Evolutionary conservation across 2,113 vertebrate species (phyloP), one percentile per base, ranked within the genome.

Genomic region (Coracopsis vasa): DNA sequence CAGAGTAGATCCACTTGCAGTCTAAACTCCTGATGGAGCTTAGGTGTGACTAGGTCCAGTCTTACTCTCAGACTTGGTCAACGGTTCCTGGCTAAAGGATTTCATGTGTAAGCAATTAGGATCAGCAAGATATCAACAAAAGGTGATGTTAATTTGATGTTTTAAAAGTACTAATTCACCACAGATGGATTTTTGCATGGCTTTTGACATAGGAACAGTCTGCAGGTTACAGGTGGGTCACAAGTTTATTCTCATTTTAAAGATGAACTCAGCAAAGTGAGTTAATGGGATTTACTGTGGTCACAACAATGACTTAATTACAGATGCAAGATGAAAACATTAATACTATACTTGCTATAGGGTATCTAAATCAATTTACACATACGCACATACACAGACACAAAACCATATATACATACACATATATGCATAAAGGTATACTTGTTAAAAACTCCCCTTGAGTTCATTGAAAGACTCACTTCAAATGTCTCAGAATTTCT

Each of bases 341-440:
- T 53, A 53, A 41, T 45, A 17, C 24, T 29, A 7, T 16, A 53
- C 6, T 31, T 41, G 11, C 20, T 54, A 54, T 6, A 47, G 19
- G 15, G 19, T 14, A 69, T 62, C 45, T 47, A 35, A 41, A 27
- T 47, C n/a, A 47, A 82, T 69, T 61, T 13, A 17, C 24, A 41
- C 0, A 1, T 41, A 37, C 13, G 37, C 0, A 0, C 39, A 51
- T 44, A 41, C 19, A 51, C 39, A n/a, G 28, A 33, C 17, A 39
- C 7, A 54, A n/a, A 17, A 3, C 7, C 21, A 51, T 28, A 6
- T 33, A 10, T 37, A 39, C 16, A 31, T 10, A 45, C 16, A n/a
- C 15, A 31, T 39, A 60, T n/a, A 23, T 42, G 13, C 44, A 24
- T 6, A 67, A 60, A 53, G 19, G 15, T 29, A 51, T 20, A 51